Evolutionary conservation across 2,888 invertebrate genomes (phyloP), one percentile per base, ranked within the genome.

Genomic region (Scrobipalpa atriplicella): DNA sequence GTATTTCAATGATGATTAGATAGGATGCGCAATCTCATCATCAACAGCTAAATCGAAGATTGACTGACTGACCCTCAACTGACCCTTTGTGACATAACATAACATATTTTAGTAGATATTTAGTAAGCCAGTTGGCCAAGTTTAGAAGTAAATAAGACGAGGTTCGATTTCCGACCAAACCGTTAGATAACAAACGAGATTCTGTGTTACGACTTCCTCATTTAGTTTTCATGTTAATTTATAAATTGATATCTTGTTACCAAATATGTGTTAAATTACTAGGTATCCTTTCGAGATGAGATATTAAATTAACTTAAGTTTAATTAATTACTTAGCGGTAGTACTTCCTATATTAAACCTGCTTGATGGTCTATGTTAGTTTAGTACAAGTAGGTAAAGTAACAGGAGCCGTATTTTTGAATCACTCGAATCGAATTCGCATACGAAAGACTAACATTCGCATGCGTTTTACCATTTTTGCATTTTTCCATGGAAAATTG

Each of bases 131-230:
- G 43, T 43, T 43, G 29, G 29, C 29, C 29, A 29, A 29, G 29
- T 29, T 29, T 29, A 29, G 29, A 13, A 29, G 13, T 19, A 54
- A 29, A 19, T 19, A 21, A 54, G 2, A 11, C 9, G 54, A 54
- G 21, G 5, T 54, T 29, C 13, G 21, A 29, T 21, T 52, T 54
- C 54, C 54, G 54, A 54, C 16, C 6, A 51, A 2, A 21, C 54
- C 54, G 54, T 54, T 54, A 54, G 21, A 10, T 54, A 54, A 54
- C 54, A 54, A 54, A 54, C 19, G 11, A 29, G 21, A 18, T 10
- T 21, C 11, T 5, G 10, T 5, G 13, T 54, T 54, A 54, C 21
- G 19, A 54, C 54, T 54, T 54, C 54, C 54, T 54, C 54, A 54
- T 54, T 29, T 7, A 51, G n/a, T 29, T 29, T 52, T 11, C 19